Base-by-base conservation (phyloP, 2,797 vertebrate species). In the Anguilla megastoma region DNA sequence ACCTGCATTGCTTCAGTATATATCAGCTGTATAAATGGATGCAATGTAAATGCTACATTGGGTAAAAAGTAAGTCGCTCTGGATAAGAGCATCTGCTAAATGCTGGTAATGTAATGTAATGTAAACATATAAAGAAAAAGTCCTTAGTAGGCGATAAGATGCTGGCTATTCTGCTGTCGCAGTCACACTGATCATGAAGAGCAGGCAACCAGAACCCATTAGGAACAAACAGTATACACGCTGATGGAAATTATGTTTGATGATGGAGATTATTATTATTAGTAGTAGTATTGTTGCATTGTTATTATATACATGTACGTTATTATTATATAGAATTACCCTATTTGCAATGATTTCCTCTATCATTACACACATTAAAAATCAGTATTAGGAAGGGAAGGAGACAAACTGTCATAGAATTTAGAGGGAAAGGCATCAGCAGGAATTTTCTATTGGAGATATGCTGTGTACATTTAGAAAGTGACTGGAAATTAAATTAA, bases 401-500 rank as follows among this genome's bases (percentile, higher is more conserved):
- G 30, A 33, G 27, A 18, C 16, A 18, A n/a, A 50, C 45, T 50
- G 41, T 45, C 6, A 24, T 50, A 82, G 41, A 8, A 82, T 82
- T 82, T 10, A 7, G 21, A 50, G 8, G 41, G 21, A 45, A 50
- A 21, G n/a, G 9, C 8, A 82, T 82, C 21, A n/a, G 45, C 24
- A 50, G 79, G 79, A 24, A 82, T 76, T 74, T 74, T 1, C 27
- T 16, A 76, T 76, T 36, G 36, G 74, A 76, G 21, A 48, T 45
- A 24, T 48, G 79, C 79, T 10, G 79, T n/a, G 36, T 82, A 50
- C 79, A 82, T 50, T 12, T n/a, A 50, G 79, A 82, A 82, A 82
- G 45, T n/a, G 41, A 50, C 45, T 48, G 79, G 9, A 18, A 82
- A 82, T 82, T 50, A 21, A 82, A 82, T 82, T 50, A 82, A 82